Conservation (phyloP, 2,888 invertebrate genomes). For the Salpingus planirostris region DNA sequence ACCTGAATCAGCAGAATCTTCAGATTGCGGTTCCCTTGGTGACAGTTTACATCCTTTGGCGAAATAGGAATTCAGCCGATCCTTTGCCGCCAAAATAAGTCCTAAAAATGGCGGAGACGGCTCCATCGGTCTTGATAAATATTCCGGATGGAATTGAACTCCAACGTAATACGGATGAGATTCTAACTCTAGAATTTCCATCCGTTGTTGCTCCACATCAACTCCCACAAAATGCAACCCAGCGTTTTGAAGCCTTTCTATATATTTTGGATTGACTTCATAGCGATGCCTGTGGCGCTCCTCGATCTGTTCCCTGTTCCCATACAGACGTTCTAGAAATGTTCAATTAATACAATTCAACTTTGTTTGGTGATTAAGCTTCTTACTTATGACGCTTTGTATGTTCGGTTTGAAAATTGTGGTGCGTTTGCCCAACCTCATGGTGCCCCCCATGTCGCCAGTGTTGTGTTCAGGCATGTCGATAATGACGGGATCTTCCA, state of each 20-base stretch:
- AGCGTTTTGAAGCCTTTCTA: slow-evolving; percentile 63
- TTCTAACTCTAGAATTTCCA: slow-evolving; percentile 88
- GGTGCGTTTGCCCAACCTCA: slow-evolving; percentile 90
- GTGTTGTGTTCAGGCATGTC: slow-evolving; percentile 99
- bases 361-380: not conserved
- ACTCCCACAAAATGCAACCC: slow-evolving; percentile 59
- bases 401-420: slow-evolving; percentile 66
- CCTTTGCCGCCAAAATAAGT: slow-evolving; percentile 80
- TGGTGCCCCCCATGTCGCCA: slow-evolving; percentile 91
- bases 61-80: slow-evolving; percentile 65
- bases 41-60: slow-evolving; percentile 67
- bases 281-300: slow-evolving; percentile 96
- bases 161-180: slow-evolving; percentile 89
- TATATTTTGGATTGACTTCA: slow-evolving; percentile 90
- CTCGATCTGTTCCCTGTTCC: slow-evolving; percentile 67
- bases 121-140: slow-evolving; percentile 79
- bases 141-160: slow-evolving; percentile 98
- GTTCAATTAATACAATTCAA: slow-evolving; percentile 1
- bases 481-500: slow-evolving; percentile 74
- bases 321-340: slow-evolving; percentile 74
- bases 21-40: slow-evolving; percentile 56
- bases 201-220: slow-evolving; percentile 73
- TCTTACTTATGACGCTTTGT: slow-evolving; percentile 53
- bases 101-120: slow-evolving; percentile 96
- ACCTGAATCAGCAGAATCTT: slow-evolving; percentile 63